Evolutionary conservation across 2,113 vertebrate species (phyloP).

Genomic region (Spea bombifrons): DNA sequence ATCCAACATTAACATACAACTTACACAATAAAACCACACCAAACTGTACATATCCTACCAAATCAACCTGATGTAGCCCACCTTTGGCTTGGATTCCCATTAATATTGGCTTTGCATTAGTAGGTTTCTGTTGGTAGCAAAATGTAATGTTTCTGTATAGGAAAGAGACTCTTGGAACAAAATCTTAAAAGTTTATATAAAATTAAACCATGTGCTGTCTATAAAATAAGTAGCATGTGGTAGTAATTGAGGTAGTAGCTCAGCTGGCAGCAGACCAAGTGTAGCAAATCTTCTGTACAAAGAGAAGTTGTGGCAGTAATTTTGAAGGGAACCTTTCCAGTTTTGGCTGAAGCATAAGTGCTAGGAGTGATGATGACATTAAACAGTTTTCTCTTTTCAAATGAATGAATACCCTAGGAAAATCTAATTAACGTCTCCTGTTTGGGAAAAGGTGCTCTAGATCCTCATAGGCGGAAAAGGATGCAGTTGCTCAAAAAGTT

Average conservation of each 20-base stretch:
- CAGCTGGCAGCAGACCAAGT: constrained; percentile 35
- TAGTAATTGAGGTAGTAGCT: constrained; percentile 46
- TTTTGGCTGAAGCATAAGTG: constrained; percentile 8
- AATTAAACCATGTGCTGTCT: constrained; percentile 41
- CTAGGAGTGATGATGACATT: constrained; percentile 2
- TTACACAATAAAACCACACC: too few species aligned
- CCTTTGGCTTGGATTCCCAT: too few species aligned
- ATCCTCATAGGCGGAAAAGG: background rate
- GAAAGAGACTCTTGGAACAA: constrained; percentile 22
- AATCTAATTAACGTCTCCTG: background rate
- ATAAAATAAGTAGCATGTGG: constrained; percentile 46
- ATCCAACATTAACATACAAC: too few species aligned
- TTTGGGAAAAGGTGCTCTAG: background rate
- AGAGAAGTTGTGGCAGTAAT: constrained; percentile 38
- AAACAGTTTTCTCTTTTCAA: background rate
- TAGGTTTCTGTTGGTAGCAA: constrained; percentile 20
- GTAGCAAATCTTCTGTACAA: constrained; percentile 36
- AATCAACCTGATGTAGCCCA: too few species aligned
- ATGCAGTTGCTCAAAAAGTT: background rate
- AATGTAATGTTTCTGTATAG: background rate
- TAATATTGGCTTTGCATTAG: constrained; percentile 7
- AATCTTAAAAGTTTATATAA: constrained; percentile 37
- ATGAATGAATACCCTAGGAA: background rate
- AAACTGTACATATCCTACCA: too few species aligned
- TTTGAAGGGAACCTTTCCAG: constrained; percentile 27